A percentile compares a stretch with the other conserved stretches of the same genome.
phyloP scores from a whole-genome alignment of 1,140 invertebrate genomes.

The Steinernema khuongi region DNA sequence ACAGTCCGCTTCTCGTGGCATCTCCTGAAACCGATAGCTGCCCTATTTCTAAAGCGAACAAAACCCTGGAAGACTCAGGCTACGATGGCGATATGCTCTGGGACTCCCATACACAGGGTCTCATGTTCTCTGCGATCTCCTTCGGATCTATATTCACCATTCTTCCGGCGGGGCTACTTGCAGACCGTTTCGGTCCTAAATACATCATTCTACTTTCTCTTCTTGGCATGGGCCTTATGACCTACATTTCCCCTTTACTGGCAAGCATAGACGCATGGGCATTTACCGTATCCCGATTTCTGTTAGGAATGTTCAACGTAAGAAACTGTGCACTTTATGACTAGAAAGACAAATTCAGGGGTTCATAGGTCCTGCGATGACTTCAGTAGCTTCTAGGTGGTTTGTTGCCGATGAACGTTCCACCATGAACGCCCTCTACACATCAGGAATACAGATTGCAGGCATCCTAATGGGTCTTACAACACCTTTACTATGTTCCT shows the following conservation, averaged over 20 bases:
- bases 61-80: background rate
- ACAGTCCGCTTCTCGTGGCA: background rate
- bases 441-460: background rate
- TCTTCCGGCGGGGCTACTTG: background rate
- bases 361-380: background rate
- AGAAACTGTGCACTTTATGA: background rate
- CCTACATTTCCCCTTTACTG: background rate
- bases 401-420: constrained; percentile 1
- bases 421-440: constrained; percentile 7
- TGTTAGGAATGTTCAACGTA: background rate
- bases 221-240: background rate
- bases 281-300: background rate
- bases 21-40: background rate
- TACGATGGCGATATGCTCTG: background rate
- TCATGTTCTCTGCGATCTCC: background rate
- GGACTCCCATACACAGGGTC: background rate
- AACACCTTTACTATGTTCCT: background rate
- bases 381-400: background rate
- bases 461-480: background rate
- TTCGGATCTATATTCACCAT: background rate
- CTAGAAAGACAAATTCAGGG: background rate
- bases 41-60: background rate
- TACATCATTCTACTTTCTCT: background rate
- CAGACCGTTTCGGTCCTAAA: background rate
- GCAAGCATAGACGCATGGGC: background rate